Base-by-base conservation (phyloP, 64 coral and sea anemone genomes). In the Montipora capricornis region DNA sequence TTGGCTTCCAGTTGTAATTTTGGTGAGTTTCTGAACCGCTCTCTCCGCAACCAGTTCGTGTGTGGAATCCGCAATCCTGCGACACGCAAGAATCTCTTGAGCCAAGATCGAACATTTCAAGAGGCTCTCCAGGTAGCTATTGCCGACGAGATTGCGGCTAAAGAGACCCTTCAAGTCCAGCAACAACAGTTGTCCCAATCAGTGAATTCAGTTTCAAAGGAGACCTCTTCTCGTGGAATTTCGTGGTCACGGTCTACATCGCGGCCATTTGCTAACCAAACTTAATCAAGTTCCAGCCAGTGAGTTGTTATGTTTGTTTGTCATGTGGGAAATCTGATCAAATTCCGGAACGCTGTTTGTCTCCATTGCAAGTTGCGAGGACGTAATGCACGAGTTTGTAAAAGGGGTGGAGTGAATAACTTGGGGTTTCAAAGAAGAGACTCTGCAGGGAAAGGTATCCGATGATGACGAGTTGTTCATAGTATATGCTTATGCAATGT, bases 61-160 rank as follows among this genome's bases (percentile, higher is more conserved):
- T 90, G 79, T 87, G 91, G 95, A 8, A 74, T 96, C n/a, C 48
- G 59, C 51, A 93, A 90, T 55, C 22, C 82, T 78, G 73, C 87
- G 5, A 93, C 85, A 9, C 76, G 84, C n/a, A 91, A 91, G 51
- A 96, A 95, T n/a, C 84, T 93, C 8, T 47, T 92, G 1, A 76
- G 77, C 89, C 68, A 92, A 96, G 90, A 96, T 51, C 20, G 71
- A 1, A 84, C 46, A 11, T 96, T 89, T 80, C 78, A 78, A 61
- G 71, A 87, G 14, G 80, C 81, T 4, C 44, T 92, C 8, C 83
- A 93, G 20, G 81, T 87, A 14, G 93, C 89, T 12, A 89, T 95
- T 11, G 82, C 94, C 15, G 83, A 95, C 46, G 84, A 95, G 82
- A 83, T 87, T 17, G 94, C 94, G 19, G 80, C 47, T 26, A 95